Evolutionary conservation across 2,113 vertebrate species (phyloP), one percentile per base, ranked within the genome.

Genomic region (Mandrillus leucophaeus): DNA sequence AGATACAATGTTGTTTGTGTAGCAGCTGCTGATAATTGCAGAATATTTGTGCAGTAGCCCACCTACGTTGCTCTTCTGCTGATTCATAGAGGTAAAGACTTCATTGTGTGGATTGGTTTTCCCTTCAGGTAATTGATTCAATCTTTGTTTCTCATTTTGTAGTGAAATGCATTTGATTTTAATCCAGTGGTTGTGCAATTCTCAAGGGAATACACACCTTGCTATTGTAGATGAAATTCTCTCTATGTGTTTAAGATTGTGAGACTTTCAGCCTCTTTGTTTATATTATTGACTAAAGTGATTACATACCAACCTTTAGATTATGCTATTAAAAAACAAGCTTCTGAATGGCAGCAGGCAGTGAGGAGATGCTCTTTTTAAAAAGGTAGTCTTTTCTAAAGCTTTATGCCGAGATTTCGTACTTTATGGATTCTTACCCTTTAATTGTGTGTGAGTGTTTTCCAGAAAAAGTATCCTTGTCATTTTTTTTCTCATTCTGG

Each of bases 141-240:
- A 20, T 96, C 85, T 92, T 95, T 92, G 92, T 94, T 97, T 91
- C 55, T 89, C 55, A 25, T 87, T 95, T 91, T 88, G 32, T 93
- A 95, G 88, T 87, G 70, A 93, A 96, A 92, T 91, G 16, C 13
- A 40, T 90, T 98, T 92, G 90, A 93, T 96, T 97, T 97, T 88
- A 88, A 93, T 93, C 91, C 93, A 94, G 2, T 68, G 57, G 61
- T 35, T 85, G 57, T 75, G 23, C 11, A 59, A 0, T 75, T 95
- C 90, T 93, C 50, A 20, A 72, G 70, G 55, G 90, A 95, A 78
- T 78, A 35, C 25, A 40, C 70, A 93, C 23, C 40, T 20, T 17
- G 38, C 23, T 72, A 1, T 5, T 35, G 43, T 50, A 86, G 68
- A 27, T 22, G 78, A 80, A 80, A 86, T 59, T 57, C n/a, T 57